Evolutionary conservation across 2,797 vertebrate species (phyloP), one percentile per base, ranked within the genome.

Genomic region (Halcyon badia): DNA sequence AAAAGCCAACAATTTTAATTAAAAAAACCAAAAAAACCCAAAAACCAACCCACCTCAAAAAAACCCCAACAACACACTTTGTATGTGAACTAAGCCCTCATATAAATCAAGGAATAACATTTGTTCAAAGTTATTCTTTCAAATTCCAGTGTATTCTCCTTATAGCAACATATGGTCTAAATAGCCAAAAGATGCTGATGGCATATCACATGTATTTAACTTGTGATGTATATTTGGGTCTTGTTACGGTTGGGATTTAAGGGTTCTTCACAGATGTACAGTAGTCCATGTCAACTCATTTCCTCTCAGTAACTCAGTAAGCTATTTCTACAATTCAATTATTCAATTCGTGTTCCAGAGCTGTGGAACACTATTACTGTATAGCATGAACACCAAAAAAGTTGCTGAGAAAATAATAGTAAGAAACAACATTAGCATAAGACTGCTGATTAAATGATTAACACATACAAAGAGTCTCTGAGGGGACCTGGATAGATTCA

Each of bases 161-260:
- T 81, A 54, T 10, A 94, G 87, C 52, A 85, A 57, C 37, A 83
- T 9, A 3, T 69, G n/a, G 66, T 54, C 65, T 87, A 78, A 86
- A 75, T 37, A 94, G 46, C 52, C 54, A 81, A 91, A 82, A 71
- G 61, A 61, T 81, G 30, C 54, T 92, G 79, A 88, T 92, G 83
- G 69, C 51, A 69, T 15, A 71, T 54, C 70, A 62, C 51, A 65
- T 31, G 41, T 66, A 75, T 81, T 94, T 87, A 70, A 73, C 31
- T 90, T 70, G 39, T 48, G 49, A 86, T 18, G 33, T 51, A 44
- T 52, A 52, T 57, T 52, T 75, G 33, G 35, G 11, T 92, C 21
- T 65, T 89, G 21, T 70, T 86, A 39, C 24, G 39, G 30, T 9
- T 48, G 35, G 24, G 39, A 81, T 81, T 93, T 79, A 71, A 62